Percentiles rank a stretch among this genome's conserved stretches.
Conservation (phyloP, 2,113 vertebrate species). For the Ondatra zibethicus region DNA sequence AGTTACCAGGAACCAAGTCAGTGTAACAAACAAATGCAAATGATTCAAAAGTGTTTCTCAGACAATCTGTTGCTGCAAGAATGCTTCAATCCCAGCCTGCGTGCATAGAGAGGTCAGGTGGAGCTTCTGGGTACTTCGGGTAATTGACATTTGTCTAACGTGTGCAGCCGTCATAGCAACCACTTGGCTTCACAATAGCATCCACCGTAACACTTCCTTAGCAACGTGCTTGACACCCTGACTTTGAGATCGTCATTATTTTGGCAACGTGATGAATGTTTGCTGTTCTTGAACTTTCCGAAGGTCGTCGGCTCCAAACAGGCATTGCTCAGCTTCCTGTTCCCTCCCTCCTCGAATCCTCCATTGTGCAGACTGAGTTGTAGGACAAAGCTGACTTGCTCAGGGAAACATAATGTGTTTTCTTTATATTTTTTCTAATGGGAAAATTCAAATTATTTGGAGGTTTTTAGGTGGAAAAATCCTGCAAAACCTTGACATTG, state of each 20-base stretch:
- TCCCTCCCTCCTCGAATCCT: not conserved
- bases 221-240: constrained; percentile 69
- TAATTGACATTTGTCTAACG: not conserved
- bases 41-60: constrained; percentile 50
- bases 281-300: constrained; percentile 64
- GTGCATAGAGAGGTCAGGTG: not conserved
- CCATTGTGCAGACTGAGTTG: not conserved
- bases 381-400: not conserved
- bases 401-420: not conserved
- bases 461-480: not conserved
- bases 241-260: constrained; percentile 70
- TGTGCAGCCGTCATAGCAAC: not conserved
- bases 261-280: constrained; percentile 70
- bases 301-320: constrained; percentile 69
- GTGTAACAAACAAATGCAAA: constrained; percentile 58
- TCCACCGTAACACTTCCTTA: constrained; percentile 68
- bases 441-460: not conserved
- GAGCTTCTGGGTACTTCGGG: not conserved
- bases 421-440: not conserved
- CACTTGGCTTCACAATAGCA: constrained; percentile 1
- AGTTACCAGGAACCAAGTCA: constrained; percentile 64
- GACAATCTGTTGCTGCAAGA: constrained; percentile 63
- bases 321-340: constrained; percentile 45
- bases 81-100: constrained; percentile 54
- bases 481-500: not conserved